phyloP scores from a whole-genome alignment of 2,113 vertebrate genomes.

The chimpanzee (Pan troglodytes) region DNA sequence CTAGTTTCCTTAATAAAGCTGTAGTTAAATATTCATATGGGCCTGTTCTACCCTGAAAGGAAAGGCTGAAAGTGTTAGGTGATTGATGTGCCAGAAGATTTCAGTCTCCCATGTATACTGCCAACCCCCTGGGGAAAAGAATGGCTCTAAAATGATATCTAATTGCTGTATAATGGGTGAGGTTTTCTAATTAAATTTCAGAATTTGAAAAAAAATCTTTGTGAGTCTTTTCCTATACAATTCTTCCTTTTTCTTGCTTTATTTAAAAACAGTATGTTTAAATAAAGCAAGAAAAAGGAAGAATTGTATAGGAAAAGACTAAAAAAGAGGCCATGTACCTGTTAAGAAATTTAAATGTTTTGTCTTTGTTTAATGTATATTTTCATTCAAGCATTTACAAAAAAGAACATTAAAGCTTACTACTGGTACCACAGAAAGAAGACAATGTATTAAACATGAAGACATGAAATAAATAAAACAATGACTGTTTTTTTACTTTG shows the following conservation, averaged over 20 bases:
- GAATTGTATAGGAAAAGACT: not conserved
- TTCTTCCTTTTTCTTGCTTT: no score
- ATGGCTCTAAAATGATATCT: not conserved
- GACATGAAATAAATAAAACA: not conserved
- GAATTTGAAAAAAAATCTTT: not conserved
- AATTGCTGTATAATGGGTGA: not conserved
- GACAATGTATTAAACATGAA: not conserved
- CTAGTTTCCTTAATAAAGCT: not conserved
- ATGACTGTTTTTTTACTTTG: not conserved
- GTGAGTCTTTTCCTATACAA: not conserved
- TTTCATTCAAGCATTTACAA: not conserved
- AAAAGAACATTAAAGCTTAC: constrained; percentile 5
- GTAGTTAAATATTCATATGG: not conserved
- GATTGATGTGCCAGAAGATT: not conserved
- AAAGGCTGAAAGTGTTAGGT: not conserved
- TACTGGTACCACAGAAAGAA: not conserved
- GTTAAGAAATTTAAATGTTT: constrained; percentile 6
- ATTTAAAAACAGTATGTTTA: not conserved
- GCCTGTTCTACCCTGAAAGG: not conserved
- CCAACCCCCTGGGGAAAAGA: not conserved
- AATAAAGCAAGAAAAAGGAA: not conserved
- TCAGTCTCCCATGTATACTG: not conserved
- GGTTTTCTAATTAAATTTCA: not conserved
- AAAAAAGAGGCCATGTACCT: not conserved
- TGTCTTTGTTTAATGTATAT: not conserved